Conservation (phyloP, 2,113 vertebrate species). For the Echinops telfairi region DNA sequence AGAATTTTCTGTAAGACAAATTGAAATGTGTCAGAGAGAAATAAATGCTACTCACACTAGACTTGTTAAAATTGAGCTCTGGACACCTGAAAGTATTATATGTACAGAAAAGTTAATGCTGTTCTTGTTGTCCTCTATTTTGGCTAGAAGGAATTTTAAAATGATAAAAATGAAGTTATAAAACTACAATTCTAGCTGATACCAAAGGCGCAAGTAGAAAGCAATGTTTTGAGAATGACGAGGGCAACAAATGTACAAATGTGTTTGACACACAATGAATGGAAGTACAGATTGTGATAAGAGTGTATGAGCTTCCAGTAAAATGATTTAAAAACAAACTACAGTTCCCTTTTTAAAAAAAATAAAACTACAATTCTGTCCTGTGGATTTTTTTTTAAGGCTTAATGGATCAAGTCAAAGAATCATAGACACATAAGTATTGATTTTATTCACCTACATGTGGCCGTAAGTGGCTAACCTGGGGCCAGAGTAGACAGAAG, state of each 20-base stretch:
- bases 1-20: conserved; percentile 46
- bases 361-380: not conserved
- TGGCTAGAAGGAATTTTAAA: not conserved
- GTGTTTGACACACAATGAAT: no score
- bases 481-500: not conserved
- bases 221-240: no score
- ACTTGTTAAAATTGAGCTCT: conserved; percentile 21
- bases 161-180: not conserved
- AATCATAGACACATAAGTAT: not conserved
- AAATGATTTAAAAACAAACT: not conserved
- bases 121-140: not conserved
- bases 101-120: not conserved
- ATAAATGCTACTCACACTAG: not conserved
- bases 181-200: not conserved
- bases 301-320: no score
- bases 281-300: no score
- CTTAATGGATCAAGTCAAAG: conserved; percentile 21
- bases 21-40: conserved; percentile 58
- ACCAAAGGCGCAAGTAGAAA: no score
- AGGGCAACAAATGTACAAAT: no score
- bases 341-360: no score
- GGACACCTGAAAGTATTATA: conserved; percentile 20
- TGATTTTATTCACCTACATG: conserved; percentile 10
- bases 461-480: not conserved
- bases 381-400: not conserved